Evolutionary conservation across 2,113 vertebrate species (phyloP), one percentile per base, ranked within the genome.

Genomic region (Lepus americanus): DNA sequence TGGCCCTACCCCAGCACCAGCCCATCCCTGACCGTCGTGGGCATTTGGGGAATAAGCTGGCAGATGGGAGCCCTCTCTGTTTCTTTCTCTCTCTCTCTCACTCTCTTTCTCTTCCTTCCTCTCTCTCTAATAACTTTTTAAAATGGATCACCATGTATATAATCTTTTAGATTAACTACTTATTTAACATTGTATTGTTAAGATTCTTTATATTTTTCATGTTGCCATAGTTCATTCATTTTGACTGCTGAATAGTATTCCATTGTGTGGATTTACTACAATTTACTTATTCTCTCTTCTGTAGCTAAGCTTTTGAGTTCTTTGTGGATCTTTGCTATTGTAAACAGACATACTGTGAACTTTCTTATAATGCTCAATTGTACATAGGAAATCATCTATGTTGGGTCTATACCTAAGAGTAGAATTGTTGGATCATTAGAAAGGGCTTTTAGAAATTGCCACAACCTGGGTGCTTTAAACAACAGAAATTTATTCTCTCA

Each of bases 231-330:
- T 69, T 94, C n/a, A 51, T 80, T 72, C 17, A 78, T 36, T 79
- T 63, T 90, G 74, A 70, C n/a, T 59, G n/a, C 19, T 86, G 39
- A 90, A 94, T 82, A 88, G 73, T n/a, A 59, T 49, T 55, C n/a
- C 27, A 69, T 83, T 85, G 25, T 79, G 64, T 72, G 49, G 17
- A 76, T 49, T 92, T 53, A 84, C 23, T 44, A 53, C 44, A 69
- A 39, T 79, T 69, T 70, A 74, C 39, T 44, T 82, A 25, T 51
- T 89, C 17, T 80, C 9, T 72, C 29, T 33, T 86, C 67, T 55
- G 33, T 64, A 66, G n/a, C 10, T 44, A 70, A 14, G 36, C 31
- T 89, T 67, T 74, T 9, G 61, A 33, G 33, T 61, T 89, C 29
- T 77, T 78, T 77, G 44, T 9, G 69, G 22, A 36, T 44, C 69